Evolutionary conservation across 2,797 vertebrate genomes (phyloP), one percentile per base, ranked within the genome.

Genomic region (Syndactyla subalaris): DNA sequence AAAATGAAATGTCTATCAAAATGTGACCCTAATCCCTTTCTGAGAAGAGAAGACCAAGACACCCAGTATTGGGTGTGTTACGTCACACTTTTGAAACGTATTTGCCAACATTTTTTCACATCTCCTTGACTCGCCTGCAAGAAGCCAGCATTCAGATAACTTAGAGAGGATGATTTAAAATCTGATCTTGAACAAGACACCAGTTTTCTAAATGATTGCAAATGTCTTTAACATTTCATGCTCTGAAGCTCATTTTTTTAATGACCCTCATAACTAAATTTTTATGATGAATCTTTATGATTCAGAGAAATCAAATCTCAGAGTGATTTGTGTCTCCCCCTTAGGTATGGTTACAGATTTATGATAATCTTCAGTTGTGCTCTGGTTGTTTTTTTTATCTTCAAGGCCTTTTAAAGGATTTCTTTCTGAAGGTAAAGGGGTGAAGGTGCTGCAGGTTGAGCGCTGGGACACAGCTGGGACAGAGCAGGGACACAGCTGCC

Each of bases 261-360:
- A 96, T 0, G 24, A 87, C 45, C 41, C 67, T 96, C 52, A 67
- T 96, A 96, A 94, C 91, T 92, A 85, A 49, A 71, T 87, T 96
- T 95, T 95, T 92, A 89, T 82, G 75, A 65, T 67, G 74, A 89
- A 87, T 85, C 52, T 95, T 96, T 94, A 92, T 86, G 95, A 92
- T 92, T 92, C 82, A 70, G 36, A 80, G 66, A 96, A 84, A 92
- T 95, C 93, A 95, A 95, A 88, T 89, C 79, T 73, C 41, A 70
- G 66, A 89, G 79, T 90, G 92, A 93, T 95, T 94, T 94, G 70
- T 89, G 36, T 36, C 5, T 48, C 2, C 6, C 16, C n/a, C 9
- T 75, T 91, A 71, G 72, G 89, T 48, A 76, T 39, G 41, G 55
- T 81, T 90, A 73, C 48, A 52, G 76, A 30, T 95, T 93, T 76